phyloP scores from a whole-genome alignment of 2,888 invertebrate species.

The Ganaspis brasiliensis region DNA sequence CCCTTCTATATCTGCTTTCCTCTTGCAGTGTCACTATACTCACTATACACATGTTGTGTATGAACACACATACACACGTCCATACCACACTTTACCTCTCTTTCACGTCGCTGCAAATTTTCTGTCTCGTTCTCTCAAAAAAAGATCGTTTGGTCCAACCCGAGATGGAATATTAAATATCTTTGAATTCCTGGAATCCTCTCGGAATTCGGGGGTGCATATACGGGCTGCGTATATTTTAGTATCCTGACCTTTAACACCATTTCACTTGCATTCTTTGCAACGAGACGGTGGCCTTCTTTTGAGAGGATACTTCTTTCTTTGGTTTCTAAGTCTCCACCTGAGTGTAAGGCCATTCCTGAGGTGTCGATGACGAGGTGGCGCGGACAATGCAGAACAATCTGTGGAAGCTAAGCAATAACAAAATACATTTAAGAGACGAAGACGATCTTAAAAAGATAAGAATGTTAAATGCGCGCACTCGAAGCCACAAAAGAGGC shows the following conservation, averaged over 20 bases:
- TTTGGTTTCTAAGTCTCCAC: background rate
- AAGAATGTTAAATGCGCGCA: background rate
- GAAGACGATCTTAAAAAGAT: slow-evolving; percentile 1
- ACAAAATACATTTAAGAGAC: no score
- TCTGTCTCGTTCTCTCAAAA: slow-evolving; percentile 35
- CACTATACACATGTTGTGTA: background rate
- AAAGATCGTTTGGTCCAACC: slow-evolving; percentile 17
- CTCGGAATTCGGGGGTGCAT: slow-evolving; percentile 62
- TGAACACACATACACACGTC: background rate
- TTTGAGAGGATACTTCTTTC: background rate
- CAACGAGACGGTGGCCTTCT: background rate
- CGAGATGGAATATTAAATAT: slow-evolving; percentile 69
- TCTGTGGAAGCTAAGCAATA: background rate
- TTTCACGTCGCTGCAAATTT: slow-evolving; percentile 8
- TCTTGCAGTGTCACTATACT: slow-evolving; percentile 1
- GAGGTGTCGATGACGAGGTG: slow-evolving; percentile 7
- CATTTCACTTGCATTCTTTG: slow-evolving; percentile 35
- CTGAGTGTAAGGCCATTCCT: background rate
- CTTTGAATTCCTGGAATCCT: slow-evolving; percentile 68
- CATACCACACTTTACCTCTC: background rate
- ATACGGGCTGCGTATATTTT: slow-evolving; percentile 29
- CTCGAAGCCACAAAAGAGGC: slow-evolving; percentile 22
- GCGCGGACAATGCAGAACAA: background rate
- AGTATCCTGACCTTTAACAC: slow-evolving; percentile 25
- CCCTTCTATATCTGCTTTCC: background rate